Base-by-base conservation (phyloP, 2,797 vertebrate genomes). In the Muscicapa comitata region DNA sequence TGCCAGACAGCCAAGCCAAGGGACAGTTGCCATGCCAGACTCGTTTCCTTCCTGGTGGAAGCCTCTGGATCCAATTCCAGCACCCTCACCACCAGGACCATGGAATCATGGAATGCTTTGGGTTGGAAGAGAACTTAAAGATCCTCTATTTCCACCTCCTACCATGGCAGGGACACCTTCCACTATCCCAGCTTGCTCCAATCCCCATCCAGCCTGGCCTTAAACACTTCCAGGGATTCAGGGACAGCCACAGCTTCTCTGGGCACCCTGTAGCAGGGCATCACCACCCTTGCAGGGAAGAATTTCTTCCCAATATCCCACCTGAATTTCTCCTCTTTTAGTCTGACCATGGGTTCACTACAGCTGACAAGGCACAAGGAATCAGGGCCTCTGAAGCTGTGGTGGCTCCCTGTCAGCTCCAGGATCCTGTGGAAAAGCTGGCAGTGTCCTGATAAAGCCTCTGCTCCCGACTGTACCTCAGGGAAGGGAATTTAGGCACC, bases 261-360 rank as follows among this genome's bases (percentile, higher is more conserved):
- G 85, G 5, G 4, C 37, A 57, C 0, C 48, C 51, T 65, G n/a
- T 51, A 35, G 35, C 75, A 65, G 37, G 31, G n/a, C 38, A 45
- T 58, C 0, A 0, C 2, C 25, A 3, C 4, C 33, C 33, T 54
- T 31, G 1, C 6, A 74, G 35, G 3, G 7, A 53, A 2, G 1
- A 40, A 42, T 68, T 48, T 0, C 11, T 68, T 14, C 54, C 40
- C 54, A 61, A 24, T 10, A 55, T 55, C 31, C 18, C 37, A 28
- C 1, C 25, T 28, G 28, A 81, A 48, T 48, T 26, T 74, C 20
- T 51, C 25, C 17, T 73, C 29, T 33, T 45, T 79, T 38, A 53
- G 24, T 66, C 10, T 25, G 50, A 11, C 31, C 16, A 3, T 9
- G 28, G 37, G 29, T 50, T 61, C 53, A 38, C 83, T 57, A 51